Evolutionary conservation across 2,113 vertebrate genomes (phyloP), one percentile per base, ranked within the genome.

Genomic region (Eclectus roratus): DNA sequence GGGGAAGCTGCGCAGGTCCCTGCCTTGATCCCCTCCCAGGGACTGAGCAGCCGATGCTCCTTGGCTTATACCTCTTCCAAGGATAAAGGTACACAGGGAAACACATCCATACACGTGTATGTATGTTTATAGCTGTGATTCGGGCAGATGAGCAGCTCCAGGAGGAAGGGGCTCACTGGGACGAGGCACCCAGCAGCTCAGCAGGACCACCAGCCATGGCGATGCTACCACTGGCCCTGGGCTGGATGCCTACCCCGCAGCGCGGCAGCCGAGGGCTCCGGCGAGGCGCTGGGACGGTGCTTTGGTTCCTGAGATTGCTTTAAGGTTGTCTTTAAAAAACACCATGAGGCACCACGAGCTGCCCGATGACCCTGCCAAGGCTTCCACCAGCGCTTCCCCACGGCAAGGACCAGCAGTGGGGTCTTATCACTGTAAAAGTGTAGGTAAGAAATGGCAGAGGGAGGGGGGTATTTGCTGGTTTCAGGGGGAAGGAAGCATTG

Each of bases 281-380:
- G 73, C 0, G 0, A 2, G 2, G 88, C 0, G 13, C 74, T 41
- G 71, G 85, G 56, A 64, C 0, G 9, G 92, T 86, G 90, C 53
- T 90, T 78, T 74, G 76, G 84, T 96, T 97, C 92, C 95, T 94
- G 88, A 96, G 95, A 93, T 91, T 91, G 77, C 43, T 85, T 92
- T 37, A 89, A 92, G 18, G 80, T 93, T 70, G 87, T 86, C 74
- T 63, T 52, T n/a, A 35, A 88, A 95, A 80, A 50, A 20, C 49
- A 61, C 78, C 69, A 9, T 2, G 86, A 91, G 70, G 85, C 79
- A 60, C 80, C 46, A 14, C 1, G 10, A 80, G 79, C 60, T 0
- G 0, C 50, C 33, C 3, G 9, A 37, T 46, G 58, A 47, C 17
- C 55, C 7, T 0, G 69, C 78, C 70, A n/a, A 44, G 55, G 60